These are phyloP conservation scores for Agrypnia vestita DNA, from an alignment of 1,140 invertebrate species.

Conservation along the genomic window DNA sequence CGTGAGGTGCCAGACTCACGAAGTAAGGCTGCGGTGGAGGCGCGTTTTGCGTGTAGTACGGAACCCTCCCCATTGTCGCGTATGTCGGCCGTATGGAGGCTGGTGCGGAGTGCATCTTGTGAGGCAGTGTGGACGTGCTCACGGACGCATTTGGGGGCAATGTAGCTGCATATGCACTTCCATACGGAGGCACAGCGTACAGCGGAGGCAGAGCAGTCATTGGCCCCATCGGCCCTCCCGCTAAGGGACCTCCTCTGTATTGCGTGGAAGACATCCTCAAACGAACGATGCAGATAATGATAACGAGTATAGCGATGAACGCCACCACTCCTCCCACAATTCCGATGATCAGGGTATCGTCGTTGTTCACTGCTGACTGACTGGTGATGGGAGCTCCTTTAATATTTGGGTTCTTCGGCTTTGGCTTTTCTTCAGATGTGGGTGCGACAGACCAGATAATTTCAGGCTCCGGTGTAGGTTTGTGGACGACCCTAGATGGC, in stretches of 20 bases:
- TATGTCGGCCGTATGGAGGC: constrained; percentile 72
- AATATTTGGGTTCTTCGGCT: constrained; percentile 73
- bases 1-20: constrained; percentile 71
- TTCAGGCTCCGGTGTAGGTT: constrained; percentile 82
- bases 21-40: constrained; percentile 70
- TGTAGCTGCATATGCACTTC: constrained; percentile 72
- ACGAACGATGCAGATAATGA: constrained; percentile 90
- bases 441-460: constrained; percentile 91
- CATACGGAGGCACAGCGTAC: constrained; percentile 71
- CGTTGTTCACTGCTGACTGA: constrained; percentile 80
- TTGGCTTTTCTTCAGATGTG: constrained; percentile 72
- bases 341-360: constrained; percentile 93
- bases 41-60: constrained; percentile 65
- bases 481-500: constrained; percentile 71
- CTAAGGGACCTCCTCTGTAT: constrained; percentile 79
- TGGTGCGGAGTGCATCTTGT: constrained; percentile 74
- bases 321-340: constrained; percentile 93
- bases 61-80: constrained; percentile 68
- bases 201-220: constrained; percentile 72
- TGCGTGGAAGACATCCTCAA: constrained; percentile 78
- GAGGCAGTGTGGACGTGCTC: constrained; percentile 76
- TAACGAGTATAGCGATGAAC: constrained; percentile 90
- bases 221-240: constrained; percentile 71
- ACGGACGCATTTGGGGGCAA: constrained; percentile 68
- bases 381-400: constrained; percentile 75